Conservation (phyloP, 1,140 invertebrate species). For the Ips nitidus region DNA sequence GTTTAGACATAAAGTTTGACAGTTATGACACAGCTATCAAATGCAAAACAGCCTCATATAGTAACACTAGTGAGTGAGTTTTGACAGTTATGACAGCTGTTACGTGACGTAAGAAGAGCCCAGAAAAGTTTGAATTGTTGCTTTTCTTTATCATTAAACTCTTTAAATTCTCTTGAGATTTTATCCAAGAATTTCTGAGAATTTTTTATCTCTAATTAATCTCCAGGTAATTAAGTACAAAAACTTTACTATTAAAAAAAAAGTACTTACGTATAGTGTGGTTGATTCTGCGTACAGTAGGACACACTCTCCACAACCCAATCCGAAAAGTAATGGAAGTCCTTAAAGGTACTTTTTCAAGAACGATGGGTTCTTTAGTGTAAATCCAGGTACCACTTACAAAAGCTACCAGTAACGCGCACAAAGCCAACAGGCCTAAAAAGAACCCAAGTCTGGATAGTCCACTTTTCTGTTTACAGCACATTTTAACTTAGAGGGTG, state of each 20-base stretch:
- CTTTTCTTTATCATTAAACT: neutral
- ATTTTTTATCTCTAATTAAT: no score
- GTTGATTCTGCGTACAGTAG: slow-evolving; percentile 51
- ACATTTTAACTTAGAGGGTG: slow-evolving; percentile 41
- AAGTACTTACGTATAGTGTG: slow-evolving; percentile 49
- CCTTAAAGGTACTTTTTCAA: slow-evolving; percentile 52
- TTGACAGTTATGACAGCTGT: no score
- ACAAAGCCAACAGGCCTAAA: slow-evolving; percentile 52
- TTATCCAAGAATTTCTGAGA: no score
- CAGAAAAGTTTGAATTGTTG: no score
- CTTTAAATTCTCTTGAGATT: slow-evolving; percentile 8
- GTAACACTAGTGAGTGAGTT: no score
- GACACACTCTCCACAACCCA: slow-evolving; percentile 57
- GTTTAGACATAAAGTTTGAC: no score
- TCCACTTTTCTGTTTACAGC: slow-evolving; percentile 47
- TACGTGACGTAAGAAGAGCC: no score
- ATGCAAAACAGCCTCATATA: no score
- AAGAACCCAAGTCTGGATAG: slow-evolving; percentile 54
- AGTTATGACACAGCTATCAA: no score
- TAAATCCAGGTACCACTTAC: slow-evolving; percentile 57
- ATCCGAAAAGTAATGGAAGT: slow-evolving; percentile 54
- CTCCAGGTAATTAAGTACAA: no score
- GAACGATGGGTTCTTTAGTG: slow-evolving; percentile 54
- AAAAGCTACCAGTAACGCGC: slow-evolving; percentile 54
- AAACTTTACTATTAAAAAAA: neutral